Conservation (phyloP, 2,113 vertebrate species). For the Ailurus styani region DNA sequence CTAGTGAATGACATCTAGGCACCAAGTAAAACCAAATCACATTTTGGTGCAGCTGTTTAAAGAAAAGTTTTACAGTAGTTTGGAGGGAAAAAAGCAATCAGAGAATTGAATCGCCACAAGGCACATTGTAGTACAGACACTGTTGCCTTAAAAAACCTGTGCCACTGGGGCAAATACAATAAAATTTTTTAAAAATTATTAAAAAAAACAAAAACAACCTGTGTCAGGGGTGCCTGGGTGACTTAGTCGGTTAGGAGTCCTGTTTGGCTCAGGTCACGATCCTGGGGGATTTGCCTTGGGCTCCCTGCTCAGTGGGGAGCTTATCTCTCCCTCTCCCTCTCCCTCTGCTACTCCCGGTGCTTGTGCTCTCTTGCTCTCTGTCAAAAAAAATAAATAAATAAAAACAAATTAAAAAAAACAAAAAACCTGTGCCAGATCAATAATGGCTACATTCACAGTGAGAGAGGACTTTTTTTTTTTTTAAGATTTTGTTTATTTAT, state of each 20-base stretch:
- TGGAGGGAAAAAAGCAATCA: background rate
- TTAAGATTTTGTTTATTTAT: too few relatives aligned
- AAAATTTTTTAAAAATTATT: too few relatives aligned
- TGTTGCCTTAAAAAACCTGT: background rate
- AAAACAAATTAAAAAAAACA: too few relatives aligned
- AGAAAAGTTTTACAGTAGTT: background rate
- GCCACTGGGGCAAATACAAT: too few relatives aligned
- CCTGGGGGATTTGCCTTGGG: fast-evolving
- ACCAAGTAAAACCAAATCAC: conserved; percentile 12
- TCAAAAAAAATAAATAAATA: too few relatives aligned
- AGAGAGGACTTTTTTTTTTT: too few relatives aligned
- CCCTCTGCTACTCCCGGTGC: background rate
- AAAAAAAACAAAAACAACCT: too few relatives aligned
- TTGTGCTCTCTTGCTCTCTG: too few relatives aligned
- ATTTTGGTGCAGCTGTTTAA: background rate
- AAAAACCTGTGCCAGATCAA: too few relatives aligned
- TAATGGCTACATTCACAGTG: too few relatives aligned
- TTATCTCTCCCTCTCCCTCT: background rate
- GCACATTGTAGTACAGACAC: background rate
- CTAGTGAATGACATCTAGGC: background rate
- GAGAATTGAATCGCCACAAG: background rate
- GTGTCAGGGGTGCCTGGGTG: background rate
- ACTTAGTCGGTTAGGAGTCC: background rate
- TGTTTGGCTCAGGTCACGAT: background rate
- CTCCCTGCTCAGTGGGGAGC: background rate